Base-by-base conservation (phyloP, 1,140 invertebrate species). In the Drosophila arawakana region DNA sequence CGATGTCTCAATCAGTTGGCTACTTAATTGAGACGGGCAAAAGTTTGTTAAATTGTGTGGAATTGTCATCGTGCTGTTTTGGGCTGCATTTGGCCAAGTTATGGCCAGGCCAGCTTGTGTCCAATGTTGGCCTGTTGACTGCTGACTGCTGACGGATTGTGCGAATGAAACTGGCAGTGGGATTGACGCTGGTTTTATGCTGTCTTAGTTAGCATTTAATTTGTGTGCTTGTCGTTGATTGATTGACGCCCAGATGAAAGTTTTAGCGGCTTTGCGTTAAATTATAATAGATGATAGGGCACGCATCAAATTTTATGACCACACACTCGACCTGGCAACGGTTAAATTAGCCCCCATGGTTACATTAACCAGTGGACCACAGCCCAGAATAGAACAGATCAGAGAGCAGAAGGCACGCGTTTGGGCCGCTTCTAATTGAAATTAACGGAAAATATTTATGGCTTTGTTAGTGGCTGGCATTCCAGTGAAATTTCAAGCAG, bases 391-490 rank as follows among this genome's bases (percentile, higher is more conserved):
- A 41, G 30, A 30, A 39, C n/a, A 18, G 9, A 52, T 18, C 61
- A 18, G 52, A 57, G 43, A 35, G 3, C 59, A 66, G 13, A 9
- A 68, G 62, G 6, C 71, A 80, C 73, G 77, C 74, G 61, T 62
- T 11, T 47, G 7, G 11, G 35, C 15, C n/a, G 34, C 50, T 74
- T 82, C 72, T 86, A 82, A 86, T 85, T 86, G 82, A 85, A 85
- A 85, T 85, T 81, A 86, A 82, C 79, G 70, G 82, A 83, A 86
- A 77, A 88, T 82, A 86, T 86, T 86, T 86, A 86, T 86, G 83
- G 76, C 83, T 66, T 47, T 80, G 73, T 43, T 62, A 57, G 15
- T 21, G 50, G 57, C 72, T 69, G 58, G 57, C 59, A 70, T 63
- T 62, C 43, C 60, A 54, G 44, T 18, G 46, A 65, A 30, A 58